Evolutionary conservation across 2,113 vertebrate genomes (phyloP).

Genomic region (Siniperca knerii): DNA sequence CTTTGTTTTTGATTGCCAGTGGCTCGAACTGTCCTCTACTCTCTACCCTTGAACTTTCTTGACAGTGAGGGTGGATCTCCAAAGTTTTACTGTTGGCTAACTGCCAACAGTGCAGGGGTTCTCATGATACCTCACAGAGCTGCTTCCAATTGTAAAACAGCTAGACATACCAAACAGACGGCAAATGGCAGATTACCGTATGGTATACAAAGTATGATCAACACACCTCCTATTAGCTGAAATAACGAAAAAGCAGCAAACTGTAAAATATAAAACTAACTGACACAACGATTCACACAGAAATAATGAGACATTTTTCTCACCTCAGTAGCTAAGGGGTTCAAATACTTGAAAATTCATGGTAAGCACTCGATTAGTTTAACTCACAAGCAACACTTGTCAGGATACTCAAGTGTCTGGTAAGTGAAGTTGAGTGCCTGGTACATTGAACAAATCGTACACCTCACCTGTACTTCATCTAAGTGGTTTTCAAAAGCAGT

Average conservation of each 20-base stretch:
- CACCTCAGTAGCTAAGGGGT: neutral
- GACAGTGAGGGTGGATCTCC: conserved; percentile 35
- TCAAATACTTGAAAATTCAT: conserved; percentile 19
- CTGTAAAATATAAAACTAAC: neutral
- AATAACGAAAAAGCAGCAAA: neutral
- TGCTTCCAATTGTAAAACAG: conserved; percentile 24
- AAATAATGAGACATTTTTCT: neutral
- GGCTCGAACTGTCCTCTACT: conserved; percentile 44
- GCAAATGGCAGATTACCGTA: neutral
- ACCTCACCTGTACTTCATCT: conserved; percentile 9
- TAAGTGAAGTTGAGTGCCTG: neutral
- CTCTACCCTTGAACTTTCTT: conserved; percentile 54
- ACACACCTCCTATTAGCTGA: conserved; percentile 1
- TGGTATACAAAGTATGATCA: neutral
- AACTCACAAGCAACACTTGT: conserved; percentile 13
- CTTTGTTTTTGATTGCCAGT: conserved; percentile 61
- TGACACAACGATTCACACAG: neutral
- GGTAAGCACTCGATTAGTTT: neutral
- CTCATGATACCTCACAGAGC: conserved; percentile 33
- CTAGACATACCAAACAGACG: conserved; percentile 14
- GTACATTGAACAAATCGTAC: conserved; percentile 30
- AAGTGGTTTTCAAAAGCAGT: neutral
- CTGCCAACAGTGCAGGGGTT: conserved; percentile 24
- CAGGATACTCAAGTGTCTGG: conserved; percentile 1
- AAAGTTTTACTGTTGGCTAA: conserved; percentile 61